Conservation (phyloP, 2,797 vertebrate species). For the Sebastes variabilis region DNA sequence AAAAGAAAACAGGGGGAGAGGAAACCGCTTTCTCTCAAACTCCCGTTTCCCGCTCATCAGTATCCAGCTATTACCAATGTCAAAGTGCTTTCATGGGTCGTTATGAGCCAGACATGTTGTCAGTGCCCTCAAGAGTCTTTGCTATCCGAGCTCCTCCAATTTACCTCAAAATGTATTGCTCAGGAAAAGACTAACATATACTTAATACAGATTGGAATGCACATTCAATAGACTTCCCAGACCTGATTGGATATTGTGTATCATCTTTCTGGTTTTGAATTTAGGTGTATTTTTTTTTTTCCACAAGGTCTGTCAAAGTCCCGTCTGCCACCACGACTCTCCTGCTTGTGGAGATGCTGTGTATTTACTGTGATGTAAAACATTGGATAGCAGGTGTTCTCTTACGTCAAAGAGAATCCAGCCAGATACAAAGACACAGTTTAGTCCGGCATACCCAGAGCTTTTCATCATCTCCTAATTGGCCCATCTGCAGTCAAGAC, state of each 20-base stretch:
- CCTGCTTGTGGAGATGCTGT: constrained; percentile 21
- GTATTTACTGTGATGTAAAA: constrained; percentile 62
- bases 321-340: constrained; percentile 1
- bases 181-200: constrained; percentile 72
- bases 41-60: constrained; percentile 48
- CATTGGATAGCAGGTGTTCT: constrained; percentile 75
- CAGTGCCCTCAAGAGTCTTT: constrained; percentile 59
- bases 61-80: constrained; percentile 69
- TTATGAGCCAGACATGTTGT: constrained; percentile 74
- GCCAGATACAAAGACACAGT: constrained; percentile 63
- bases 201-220: constrained; percentile 78
- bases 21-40: constrained; percentile 50
- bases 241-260: constrained; percentile 61
- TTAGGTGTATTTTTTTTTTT: constrained; percentile 5
- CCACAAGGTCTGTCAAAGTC: constrained; percentile 20
- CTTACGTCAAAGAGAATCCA: constrained; percentile 59
- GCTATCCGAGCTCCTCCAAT: constrained; percentile 60
- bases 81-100: constrained; percentile 67
- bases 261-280: constrained; percentile 39
- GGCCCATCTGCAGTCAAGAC: constrained; percentile 79
- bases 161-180: constrained; percentile 72
- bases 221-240: constrained; percentile 70
- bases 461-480: constrained; percentile 82
- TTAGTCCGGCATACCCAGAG: constrained; percentile 54
- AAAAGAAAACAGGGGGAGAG: constrained; percentile 14